Evolutionary conservation across 2,888 invertebrate genomes (phyloP).

Genomic region (Atrina japonica): DNA sequence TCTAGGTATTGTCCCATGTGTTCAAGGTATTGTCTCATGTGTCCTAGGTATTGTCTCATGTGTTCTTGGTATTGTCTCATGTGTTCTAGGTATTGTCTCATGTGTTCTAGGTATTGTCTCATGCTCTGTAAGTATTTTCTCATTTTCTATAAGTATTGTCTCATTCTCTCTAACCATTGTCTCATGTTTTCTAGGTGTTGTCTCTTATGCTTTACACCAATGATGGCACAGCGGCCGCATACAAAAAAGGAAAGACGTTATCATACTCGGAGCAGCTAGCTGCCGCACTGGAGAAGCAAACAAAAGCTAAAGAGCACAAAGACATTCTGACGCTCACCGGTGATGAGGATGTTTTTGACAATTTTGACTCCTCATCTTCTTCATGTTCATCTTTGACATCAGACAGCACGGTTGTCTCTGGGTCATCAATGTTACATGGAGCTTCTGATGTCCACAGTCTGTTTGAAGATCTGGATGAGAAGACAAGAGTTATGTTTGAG

Average conservation of each 20-base stretch:
- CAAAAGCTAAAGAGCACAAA: conserved; percentile 45
- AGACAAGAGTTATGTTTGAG: conserved; percentile 70
- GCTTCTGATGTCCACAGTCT: conserved; percentile 45
- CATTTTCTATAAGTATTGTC: too few relatives aligned
- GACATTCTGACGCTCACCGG: conserved; percentile 37
- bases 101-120: too few relatives aligned
- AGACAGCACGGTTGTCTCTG: conserved; percentile 33
- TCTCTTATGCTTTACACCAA: conserved; percentile 78
- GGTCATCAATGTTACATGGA: not conserved
- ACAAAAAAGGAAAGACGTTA: conserved; percentile 28
- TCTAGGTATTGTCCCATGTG: too few relatives aligned
- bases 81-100: too few relatives aligned
- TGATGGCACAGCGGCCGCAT: conserved; percentile 53
- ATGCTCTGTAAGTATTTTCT: too few relatives aligned
- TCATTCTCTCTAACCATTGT: too few relatives aligned
- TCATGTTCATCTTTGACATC: conserved; percentile 32
- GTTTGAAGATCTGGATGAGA: conserved; percentile 67
- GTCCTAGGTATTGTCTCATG: too few relatives aligned
- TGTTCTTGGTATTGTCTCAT: too few relatives aligned
- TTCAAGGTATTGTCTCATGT: too few relatives aligned
- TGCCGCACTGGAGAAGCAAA: conserved; percentile 36
- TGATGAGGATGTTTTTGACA: conserved; percentile 40
- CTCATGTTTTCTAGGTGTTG: conserved; percentile 74
- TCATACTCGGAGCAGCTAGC: conserved; percentile 42
- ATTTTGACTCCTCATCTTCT: conserved; percentile 38